These are phyloP conservation scores for Metellina segmentata DNA, from an alignment of 2,888 invertebrate genomes.

Conservation along the genomic window DNA sequence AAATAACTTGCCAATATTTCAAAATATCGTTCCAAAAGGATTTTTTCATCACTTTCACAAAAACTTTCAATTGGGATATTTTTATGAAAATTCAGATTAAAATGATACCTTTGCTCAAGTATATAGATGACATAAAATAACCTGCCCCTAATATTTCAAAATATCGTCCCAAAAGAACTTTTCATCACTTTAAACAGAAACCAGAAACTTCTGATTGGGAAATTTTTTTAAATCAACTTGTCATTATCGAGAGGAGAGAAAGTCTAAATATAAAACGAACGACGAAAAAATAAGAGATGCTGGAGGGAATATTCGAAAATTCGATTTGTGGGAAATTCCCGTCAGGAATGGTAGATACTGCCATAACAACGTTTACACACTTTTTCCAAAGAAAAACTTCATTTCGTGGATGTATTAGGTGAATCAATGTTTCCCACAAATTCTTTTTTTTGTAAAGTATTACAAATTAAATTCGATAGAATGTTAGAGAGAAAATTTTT, in stretches of 20 bases:
- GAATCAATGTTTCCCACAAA: neutral
- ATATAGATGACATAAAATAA: no score
- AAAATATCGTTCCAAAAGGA: no score
- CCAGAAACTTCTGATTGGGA: neutral
- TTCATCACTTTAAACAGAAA: neutral
- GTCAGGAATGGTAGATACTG: neutral
- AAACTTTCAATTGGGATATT: no score
- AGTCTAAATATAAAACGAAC: neutral
- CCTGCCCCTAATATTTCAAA: neutral
- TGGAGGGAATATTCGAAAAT: neutral
- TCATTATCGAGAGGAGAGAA: conserved; percentile 3
- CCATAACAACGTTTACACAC: neutral
- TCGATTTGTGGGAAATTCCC: conserved; percentile 8
- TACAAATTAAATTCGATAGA: neutral
- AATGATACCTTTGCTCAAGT: no score
- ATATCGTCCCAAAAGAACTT: neutral
- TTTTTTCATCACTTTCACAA: no score
- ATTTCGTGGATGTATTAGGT: neutral
- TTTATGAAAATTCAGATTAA: no score
- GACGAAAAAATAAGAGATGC: neutral
- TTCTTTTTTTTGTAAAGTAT: neutral
- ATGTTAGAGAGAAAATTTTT: neutral
- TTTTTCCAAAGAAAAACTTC: neutral
- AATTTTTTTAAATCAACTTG: conserved; percentile 24
- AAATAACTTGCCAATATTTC: no score